These are phyloP conservation scores for Ceratina japonica DNA, from an alignment of 1,140 invertebrate genomes.

Conservation along the genomic window DNA sequence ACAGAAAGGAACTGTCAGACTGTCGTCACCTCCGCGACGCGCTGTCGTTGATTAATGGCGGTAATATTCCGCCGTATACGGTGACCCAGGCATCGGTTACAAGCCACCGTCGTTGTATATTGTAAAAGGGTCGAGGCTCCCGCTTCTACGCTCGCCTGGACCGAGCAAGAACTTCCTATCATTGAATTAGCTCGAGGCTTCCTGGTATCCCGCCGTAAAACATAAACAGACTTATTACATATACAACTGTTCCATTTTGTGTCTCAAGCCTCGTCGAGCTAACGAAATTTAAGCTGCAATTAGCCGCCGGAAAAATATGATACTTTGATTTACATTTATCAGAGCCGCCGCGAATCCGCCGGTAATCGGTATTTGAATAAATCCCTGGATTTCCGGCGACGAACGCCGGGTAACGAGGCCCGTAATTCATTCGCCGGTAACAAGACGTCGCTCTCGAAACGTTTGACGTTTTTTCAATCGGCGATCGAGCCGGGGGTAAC, in stretches of 20 bases:
- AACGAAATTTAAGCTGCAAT: too few relatives aligned
- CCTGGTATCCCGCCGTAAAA: constrained; percentile 30
- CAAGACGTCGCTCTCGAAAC: constrained; percentile 38
- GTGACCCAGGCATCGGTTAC: constrained; percentile 52
- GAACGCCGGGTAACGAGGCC: neutral
- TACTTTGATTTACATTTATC: too few relatives aligned
- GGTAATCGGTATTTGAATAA: neutral
- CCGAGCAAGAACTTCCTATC: constrained; percentile 49
- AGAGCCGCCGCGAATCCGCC: too few relatives aligned
- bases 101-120: constrained; percentile 47
- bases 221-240: neutral
- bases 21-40: constrained; percentile 62
- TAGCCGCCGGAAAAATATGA: too few relatives aligned
- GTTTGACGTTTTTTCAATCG: constrained; percentile 31
- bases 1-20: constrained; percentile 64
- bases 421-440: constrained; percentile 28
- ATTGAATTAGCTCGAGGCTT: constrained; percentile 52
- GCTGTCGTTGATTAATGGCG: constrained; percentile 66
- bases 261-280: too few relatives aligned
- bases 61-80: constrained; percentile 66
- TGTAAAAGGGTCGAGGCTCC: constrained; percentile 24
- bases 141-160: constrained; percentile 42
- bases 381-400: too few relatives aligned
- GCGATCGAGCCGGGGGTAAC: constrained; percentile 8
- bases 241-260: neutral